These are phyloP conservation scores for Eristalinus sepulchralis DNA, from an alignment of 2,888 invertebrate genomes.

Conservation along the genomic window DNA sequence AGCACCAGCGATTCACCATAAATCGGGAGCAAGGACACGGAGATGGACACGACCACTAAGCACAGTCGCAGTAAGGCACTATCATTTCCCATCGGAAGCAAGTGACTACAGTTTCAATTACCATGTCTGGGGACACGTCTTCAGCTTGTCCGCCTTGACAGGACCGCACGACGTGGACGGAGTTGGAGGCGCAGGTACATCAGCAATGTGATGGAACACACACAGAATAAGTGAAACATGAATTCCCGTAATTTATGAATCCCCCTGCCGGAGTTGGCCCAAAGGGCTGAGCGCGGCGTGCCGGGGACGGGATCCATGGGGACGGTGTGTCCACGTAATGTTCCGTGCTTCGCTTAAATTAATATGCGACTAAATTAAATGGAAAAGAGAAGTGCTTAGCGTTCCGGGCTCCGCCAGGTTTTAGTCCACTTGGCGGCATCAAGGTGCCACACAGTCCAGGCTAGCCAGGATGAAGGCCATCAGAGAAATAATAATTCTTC, in stretches of 20 bases:
- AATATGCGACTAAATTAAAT: constrained; percentile 42
- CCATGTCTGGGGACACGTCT: constrained; percentile 22
- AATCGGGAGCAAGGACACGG: constrained; percentile 39
- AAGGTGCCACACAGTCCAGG: not conserved
- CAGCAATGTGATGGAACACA: not conserved
- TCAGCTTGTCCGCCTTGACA: not conserved
- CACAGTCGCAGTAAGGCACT: not conserved
- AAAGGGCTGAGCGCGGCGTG: not conserved
- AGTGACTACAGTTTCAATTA: constrained; percentile 33
- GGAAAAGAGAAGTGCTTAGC: constrained; percentile 36
- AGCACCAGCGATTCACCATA: not conserved
- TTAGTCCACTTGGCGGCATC: not conserved
- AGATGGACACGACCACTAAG: not conserved
- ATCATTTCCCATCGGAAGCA: not conserved
- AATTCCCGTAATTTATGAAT: constrained; percentile 32
- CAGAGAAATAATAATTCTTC: constrained; percentile 48
- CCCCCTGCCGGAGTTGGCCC: not conserved
- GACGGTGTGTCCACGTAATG: constrained; percentile 12
- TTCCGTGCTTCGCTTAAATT: constrained; percentile 29
- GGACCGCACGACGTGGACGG: not conserved
- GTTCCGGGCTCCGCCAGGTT: not conserved
- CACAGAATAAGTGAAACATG: constrained; percentile 3
- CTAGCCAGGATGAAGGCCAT: constrained; percentile 2
- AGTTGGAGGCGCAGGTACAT: not conserved
- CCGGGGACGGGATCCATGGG: constrained; percentile 7